Evolutionary conservation across 2,797 vertebrate species (phyloP).

Genomic region (Oophaga sylvatica): DNA sequence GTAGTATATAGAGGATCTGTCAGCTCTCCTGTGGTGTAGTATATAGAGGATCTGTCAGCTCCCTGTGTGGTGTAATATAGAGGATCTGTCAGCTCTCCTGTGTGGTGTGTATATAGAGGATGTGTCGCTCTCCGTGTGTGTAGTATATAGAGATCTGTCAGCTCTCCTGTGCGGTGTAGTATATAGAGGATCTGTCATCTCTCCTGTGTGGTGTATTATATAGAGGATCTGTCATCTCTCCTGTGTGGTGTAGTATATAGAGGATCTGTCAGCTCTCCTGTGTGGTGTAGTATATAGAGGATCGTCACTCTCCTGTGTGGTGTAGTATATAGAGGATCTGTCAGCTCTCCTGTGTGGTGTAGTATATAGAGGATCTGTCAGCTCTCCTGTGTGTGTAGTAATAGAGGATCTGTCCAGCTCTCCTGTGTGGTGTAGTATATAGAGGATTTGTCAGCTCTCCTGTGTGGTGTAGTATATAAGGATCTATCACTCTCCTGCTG

Average conservation of each 20-base stretch:
- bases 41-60: too few relatives aligned
- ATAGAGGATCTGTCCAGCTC: too few relatives aligned
- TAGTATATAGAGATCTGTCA: not conserved
- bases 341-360: not conserved
- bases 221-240: not conserved
- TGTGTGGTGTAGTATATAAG: too few relatives aligned
- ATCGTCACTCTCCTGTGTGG: not conserved
- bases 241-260: conserved; percentile 8
- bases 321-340: conserved; percentile 6
- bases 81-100: too few relatives aligned
- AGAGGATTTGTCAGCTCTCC: too few relatives aligned
- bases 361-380: not conserved
- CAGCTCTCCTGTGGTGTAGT: too few relatives aligned
- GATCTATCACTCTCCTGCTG: too few relatives aligned
- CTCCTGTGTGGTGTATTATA: conserved; percentile 7
- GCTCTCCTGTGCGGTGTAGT: not conserved
- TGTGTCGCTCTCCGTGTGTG: too few relatives aligned
- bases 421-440: too few relatives aligned
- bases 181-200: not conserved
- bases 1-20: too few relatives aligned
- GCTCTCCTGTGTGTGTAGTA: not conserved
- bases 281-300: not conserved
- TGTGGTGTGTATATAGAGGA: too few relatives aligned
- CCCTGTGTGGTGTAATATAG: too few relatives aligned
- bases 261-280: not conserved